These are phyloP conservation scores for Brachystomella parvula DNA, from an alignment of 1,140 invertebrate genomes.

Conservation along the genomic window DNA sequence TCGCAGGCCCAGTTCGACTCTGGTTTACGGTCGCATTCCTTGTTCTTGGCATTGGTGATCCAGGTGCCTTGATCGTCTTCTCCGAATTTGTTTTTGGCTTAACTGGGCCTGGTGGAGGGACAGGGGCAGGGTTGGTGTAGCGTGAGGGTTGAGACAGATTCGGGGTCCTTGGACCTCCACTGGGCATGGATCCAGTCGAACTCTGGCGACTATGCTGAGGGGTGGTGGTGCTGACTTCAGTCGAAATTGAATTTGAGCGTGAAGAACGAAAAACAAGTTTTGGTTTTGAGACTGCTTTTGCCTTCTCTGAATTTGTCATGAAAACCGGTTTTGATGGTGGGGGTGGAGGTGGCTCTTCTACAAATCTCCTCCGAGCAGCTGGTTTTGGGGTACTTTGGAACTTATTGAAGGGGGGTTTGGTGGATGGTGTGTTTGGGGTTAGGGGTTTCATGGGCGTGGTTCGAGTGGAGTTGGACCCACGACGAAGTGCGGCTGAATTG, in stretches of 20 bases:
- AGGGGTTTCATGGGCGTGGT: slow-evolving; percentile 26
- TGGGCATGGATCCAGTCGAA: not conserved
- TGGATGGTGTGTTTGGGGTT: slow-evolving; percentile 32
- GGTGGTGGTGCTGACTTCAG: not conserved
- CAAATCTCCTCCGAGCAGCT: not conserved
- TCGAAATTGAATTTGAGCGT: not conserved
- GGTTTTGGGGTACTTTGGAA: not conserved
- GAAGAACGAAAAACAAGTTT: slow-evolving; percentile 3
- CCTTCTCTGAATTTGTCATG: slow-evolving; percentile 33
- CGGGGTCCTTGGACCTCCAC: slow-evolving; percentile 8
- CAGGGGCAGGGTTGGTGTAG: slow-evolving; percentile 22
- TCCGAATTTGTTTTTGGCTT: slow-evolving; percentile 1
- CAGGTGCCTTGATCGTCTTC: not conserved
- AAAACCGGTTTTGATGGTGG: slow-evolving; percentile 20
- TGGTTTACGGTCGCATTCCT: no score
- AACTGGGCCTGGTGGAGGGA: slow-evolving; percentile 14
- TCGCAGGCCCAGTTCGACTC: not conserved
- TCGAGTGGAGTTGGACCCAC: slow-evolving; percentile 17
- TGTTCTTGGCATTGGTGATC: not conserved
- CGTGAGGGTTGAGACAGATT: no score
- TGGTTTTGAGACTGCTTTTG: slow-evolving; percentile 34
- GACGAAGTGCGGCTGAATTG: slow-evolving; percentile 10
- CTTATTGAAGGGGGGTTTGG: slow-evolving; percentile 15
- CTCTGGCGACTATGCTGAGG: slow-evolving; percentile 9
- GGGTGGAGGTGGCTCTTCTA: not conserved